Evolutionary conservation across 2,888 invertebrate species (phyloP).

Genomic region (Dinocampus coccinellae): DNA sequence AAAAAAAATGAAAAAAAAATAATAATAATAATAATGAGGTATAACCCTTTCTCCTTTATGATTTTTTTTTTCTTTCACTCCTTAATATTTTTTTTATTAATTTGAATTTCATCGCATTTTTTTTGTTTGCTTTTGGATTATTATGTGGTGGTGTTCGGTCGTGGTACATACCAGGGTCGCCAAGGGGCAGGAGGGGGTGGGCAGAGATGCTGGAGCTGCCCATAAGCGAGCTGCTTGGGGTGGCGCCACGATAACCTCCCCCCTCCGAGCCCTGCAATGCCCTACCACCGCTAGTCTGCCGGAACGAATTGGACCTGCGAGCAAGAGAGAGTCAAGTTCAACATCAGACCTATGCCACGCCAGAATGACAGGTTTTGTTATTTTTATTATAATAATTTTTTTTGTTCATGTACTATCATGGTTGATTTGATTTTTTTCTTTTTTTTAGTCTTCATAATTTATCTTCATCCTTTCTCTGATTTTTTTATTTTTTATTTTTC

Average conservation of each 20-base stretch:
- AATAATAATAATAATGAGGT: slow-evolving; percentile 50
- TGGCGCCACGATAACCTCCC: slow-evolving; percentile 75
- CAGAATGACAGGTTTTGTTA: slow-evolving; percentile 60
- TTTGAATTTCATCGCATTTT: slow-evolving; percentile 5
- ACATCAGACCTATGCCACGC: slow-evolving; percentile 68
- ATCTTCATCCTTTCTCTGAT: slow-evolving; percentile 20
- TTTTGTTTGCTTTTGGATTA: background rate
- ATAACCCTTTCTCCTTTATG: slow-evolving; percentile 38
- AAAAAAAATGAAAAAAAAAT: slow-evolving; percentile 47
- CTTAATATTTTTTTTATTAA: background rate
- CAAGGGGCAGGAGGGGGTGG: slow-evolving; percentile 94
- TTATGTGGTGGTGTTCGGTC: slow-evolving; percentile 54
- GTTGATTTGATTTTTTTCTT: slow-evolving; percentile 28
- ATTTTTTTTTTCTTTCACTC: slow-evolving; percentile 20
- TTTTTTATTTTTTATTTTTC: slow-evolving; percentile 28
- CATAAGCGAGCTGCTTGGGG: slow-evolving; percentile 74
- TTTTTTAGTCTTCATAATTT: slow-evolving; percentile 27
- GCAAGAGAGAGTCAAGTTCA: slow-evolving; percentile 70
- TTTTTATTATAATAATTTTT: slow-evolving; percentile 44
- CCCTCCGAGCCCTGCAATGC: slow-evolving; percentile 76
- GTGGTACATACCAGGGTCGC: slow-evolving; percentile 72
- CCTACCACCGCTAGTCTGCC: slow-evolving; percentile 76
- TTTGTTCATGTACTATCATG: slow-evolving; percentile 21
- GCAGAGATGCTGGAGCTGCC: slow-evolving; percentile 92
- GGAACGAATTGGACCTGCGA: slow-evolving; percentile 95